These are phyloP conservation scores for Agrotis clavis DNA, from an alignment of 2,888 invertebrate species.

Conservation along the genomic window DNA sequence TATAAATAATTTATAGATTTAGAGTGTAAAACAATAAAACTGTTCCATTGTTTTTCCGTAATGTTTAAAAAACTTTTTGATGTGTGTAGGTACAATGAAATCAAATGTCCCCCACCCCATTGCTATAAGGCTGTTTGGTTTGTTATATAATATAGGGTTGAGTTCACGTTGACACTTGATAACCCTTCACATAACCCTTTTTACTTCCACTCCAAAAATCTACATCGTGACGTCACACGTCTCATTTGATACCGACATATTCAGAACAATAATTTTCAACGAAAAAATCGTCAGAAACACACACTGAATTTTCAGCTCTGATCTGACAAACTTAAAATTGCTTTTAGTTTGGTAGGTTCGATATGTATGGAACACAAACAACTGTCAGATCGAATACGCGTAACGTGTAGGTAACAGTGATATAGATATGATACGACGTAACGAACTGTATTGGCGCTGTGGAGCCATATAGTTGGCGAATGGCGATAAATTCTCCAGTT, in stretches of 20 bases:
- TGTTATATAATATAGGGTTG: too few relatives aligned
- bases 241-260: conserved; percentile 60
- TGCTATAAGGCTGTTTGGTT: too few relatives aligned
- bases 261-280: conserved; percentile 48
- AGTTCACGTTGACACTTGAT: not conserved
- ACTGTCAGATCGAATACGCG: conserved; percentile 64
- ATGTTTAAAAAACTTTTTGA: too few relatives aligned
- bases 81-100: too few relatives aligned
- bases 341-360: conserved; percentile 43
- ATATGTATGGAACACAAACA: conserved; percentile 57
- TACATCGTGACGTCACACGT: conserved; percentile 49
- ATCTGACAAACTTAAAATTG: not conserved
- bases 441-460: conserved; percentile 80
- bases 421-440: conserved; percentile 84
- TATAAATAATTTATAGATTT: too few relatives aligned
- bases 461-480: conserved; percentile 67
- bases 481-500: conserved; percentile 43
- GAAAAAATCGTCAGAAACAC: conserved; percentile 19
- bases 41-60: too few relatives aligned
- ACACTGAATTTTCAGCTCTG: conserved; percentile 27
- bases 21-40: too few relatives aligned
- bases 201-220: conserved; percentile 29
- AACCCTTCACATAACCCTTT: not conserved
- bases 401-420: conserved; percentile 71
- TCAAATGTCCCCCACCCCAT: too few relatives aligned